A percentile compares a stretch with the other conserved stretches of the same genome.
Evolutionary conservation across 2,888 invertebrate genomes (phyloP).

Genomic region (Acrobasis suavella): DNA sequence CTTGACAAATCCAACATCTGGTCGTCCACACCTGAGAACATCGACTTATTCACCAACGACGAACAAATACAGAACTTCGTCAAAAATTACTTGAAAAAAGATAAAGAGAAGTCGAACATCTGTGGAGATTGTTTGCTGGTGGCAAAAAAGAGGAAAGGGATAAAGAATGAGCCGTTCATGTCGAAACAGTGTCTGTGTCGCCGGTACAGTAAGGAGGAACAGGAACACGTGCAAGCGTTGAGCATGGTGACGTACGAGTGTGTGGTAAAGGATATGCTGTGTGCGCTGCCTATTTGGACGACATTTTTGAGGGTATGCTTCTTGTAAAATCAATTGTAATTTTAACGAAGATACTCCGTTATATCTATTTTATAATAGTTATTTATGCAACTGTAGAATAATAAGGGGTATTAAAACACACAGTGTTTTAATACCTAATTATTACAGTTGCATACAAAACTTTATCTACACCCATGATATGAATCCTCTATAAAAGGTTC

Average conservation of each 20-base stretch:
- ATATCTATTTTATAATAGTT: no score
- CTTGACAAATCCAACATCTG: conserved; percentile 87
- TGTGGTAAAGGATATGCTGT: conserved; percentile 89
- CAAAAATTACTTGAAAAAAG: conserved; percentile 83
- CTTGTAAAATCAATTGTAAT: not conserved
- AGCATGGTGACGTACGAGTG: conserved; percentile 90
- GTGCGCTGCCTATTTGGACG: conserved; percentile 88
- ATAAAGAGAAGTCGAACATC: conserved; percentile 34
- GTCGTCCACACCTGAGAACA: conserved; percentile 85
- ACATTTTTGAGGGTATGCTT: conserved; percentile 84
- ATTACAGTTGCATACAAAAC: no score
- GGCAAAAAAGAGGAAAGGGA: conserved; percentile 43
- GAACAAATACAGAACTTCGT: conserved; percentile 87
- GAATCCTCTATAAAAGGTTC: no score
- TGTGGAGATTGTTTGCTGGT: conserved; percentile 53
- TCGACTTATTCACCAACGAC: conserved; percentile 90
- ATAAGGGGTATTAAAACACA: no score
- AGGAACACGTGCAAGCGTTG: conserved; percentile 82
- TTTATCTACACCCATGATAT: no score
- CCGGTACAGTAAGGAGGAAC: conserved; percentile 66
- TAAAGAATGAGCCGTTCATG: conserved; percentile 45
- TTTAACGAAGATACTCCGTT: conserved; percentile 21
- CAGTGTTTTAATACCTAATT: no score
- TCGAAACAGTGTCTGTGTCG: conserved; percentile 56
- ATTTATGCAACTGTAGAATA: no score